These are phyloP conservation scores for Chelon labrosus DNA, from an alignment of 2,797 vertebrate genomes.

Conservation along the genomic window DNA sequence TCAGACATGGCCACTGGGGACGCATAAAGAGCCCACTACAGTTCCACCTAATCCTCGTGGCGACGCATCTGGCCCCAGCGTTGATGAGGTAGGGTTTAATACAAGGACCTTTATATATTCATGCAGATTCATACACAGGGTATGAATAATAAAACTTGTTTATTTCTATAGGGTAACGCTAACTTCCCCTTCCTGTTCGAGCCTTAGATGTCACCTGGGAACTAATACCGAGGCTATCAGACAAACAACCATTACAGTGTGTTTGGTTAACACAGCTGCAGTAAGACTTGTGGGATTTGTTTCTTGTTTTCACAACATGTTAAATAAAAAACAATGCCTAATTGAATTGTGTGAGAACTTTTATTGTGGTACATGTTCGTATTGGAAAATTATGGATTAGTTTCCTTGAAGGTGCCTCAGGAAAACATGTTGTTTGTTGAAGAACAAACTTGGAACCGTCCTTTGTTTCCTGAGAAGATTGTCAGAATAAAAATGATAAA, in stretches of 20 bases:
- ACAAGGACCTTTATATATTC: not conserved
- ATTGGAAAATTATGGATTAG: not conserved
- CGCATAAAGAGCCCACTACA: conserved; percentile 68
- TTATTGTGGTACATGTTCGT: conserved; percentile 30
- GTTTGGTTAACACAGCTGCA: conserved; percentile 8
- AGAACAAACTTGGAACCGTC: too few relatives aligned
- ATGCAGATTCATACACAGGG: not conserved
- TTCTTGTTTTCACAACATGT: conserved; percentile 16
- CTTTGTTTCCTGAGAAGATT: too few relatives aligned
- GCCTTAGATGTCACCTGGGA: conserved; percentile 68
- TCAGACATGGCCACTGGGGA: conserved; percentile 70
- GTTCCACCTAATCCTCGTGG: conserved; percentile 79
- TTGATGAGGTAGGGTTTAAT: conserved; percentile 75
- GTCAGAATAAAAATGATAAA: too few relatives aligned
- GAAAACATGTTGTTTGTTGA: too few relatives aligned
- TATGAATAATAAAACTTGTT: not conserved
- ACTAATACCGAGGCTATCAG: conserved; percentile 12
- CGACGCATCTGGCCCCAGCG: conserved; percentile 76
- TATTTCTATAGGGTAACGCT: conserved; percentile 71
- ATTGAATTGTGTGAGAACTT: conserved; percentile 23
- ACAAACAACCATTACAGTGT: not conserved
- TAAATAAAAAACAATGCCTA: conserved; percentile 67
- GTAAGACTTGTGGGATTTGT: conserved; percentile 24
- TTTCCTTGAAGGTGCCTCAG: not conserved
- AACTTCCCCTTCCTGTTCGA: conserved; percentile 84